Evolutionary conservation across 2,113 vertebrate species (phyloP).

Genomic region (Oryzias woworae): DNA sequence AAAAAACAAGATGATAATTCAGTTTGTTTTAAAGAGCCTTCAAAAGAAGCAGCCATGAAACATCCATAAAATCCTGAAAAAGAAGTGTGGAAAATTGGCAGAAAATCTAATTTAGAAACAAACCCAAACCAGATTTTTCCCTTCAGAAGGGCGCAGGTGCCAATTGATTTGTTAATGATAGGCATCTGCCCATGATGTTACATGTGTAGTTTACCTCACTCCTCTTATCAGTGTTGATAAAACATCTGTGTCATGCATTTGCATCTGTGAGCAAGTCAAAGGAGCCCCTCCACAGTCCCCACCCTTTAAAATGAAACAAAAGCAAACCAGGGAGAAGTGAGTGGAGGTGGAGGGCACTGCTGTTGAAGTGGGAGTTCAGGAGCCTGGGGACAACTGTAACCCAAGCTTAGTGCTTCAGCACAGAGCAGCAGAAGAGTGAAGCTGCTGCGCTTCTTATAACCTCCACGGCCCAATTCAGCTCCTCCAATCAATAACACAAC

Average conservation of each 20-base stretch:
- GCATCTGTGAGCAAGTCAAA: constrained; percentile 43
- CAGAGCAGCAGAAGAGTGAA: constrained; percentile 82
- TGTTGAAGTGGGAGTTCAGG: constrained; percentile 39
- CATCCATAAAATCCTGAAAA: constrained; percentile 52
- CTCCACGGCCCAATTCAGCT: constrained; percentile 54
- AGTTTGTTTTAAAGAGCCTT: background rate
- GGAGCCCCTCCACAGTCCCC: constrained; percentile 73
- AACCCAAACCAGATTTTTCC: constrained; percentile 47
- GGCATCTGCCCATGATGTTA: constrained; percentile 72
- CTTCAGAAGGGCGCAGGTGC: constrained; percentile 50
- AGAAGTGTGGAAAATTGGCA: constrained; percentile 61
- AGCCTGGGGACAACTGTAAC: constrained; percentile 77
- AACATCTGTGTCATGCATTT: constrained; percentile 70
- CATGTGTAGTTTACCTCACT: constrained; percentile 70
- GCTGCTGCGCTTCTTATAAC: constrained; percentile 65
- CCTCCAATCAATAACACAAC: constrained; percentile 74
- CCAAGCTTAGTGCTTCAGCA: constrained; percentile 84
- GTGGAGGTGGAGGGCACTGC: constrained; percentile 34
- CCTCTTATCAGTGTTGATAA: constrained; percentile 85
- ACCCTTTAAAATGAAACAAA: constrained; percentile 89
- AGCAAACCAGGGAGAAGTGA: constrained; percentile 76
- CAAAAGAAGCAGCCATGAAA: constrained; percentile 50
- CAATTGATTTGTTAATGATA: constrained; percentile 83
- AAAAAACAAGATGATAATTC: no score
- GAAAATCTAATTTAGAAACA: constrained; percentile 69